Evolutionary conservation across 2,888 invertebrate species (phyloP).

Genomic region (Carcina quercana): DNA sequence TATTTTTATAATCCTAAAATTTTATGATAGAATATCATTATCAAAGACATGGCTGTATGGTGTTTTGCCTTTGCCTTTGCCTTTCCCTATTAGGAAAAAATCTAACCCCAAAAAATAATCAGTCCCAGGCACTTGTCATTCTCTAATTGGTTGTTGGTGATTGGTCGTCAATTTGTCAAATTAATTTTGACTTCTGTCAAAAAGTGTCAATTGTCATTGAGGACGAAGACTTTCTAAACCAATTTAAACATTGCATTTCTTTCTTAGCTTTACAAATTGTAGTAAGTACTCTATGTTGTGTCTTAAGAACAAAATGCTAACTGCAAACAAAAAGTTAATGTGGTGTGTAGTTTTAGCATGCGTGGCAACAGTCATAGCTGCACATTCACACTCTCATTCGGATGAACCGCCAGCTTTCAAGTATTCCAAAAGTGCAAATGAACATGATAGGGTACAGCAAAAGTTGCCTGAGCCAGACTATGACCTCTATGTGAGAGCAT

Average conservation of each 20-base stretch:
- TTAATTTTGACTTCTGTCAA: too few species aligned
- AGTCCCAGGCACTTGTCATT: constrained; percentile 2
- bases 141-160: background rate
- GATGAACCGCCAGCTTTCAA: constrained; percentile 85
- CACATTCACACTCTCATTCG: constrained; percentile 64
- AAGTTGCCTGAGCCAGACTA: constrained; percentile 41
- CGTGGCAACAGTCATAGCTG: constrained; percentile 38
- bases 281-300: too few species aligned
- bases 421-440: constrained; percentile 82
- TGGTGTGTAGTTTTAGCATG: constrained; percentile 26
- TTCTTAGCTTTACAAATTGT: too few species aligned
- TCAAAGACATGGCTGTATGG: too few species aligned
- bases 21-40: too few species aligned
- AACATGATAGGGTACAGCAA: constrained; percentile 63
- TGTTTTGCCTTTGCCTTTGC: too few species aligned
- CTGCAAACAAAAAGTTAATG: constrained; percentile 23
- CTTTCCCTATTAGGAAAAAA: too few species aligned
- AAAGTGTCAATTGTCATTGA: too few species aligned
- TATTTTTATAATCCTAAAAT: too few species aligned
- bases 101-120: too few species aligned
- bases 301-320: constrained; percentile 25
- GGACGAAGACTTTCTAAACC: too few species aligned
- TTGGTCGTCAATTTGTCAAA: constrained; percentile 2
- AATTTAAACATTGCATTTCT: too few species aligned
- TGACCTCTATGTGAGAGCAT: constrained; percentile 84